phyloP scores from a whole-genome alignment of 2,797 vertebrate genomes.

The Catostomus latipinnis region DNA sequence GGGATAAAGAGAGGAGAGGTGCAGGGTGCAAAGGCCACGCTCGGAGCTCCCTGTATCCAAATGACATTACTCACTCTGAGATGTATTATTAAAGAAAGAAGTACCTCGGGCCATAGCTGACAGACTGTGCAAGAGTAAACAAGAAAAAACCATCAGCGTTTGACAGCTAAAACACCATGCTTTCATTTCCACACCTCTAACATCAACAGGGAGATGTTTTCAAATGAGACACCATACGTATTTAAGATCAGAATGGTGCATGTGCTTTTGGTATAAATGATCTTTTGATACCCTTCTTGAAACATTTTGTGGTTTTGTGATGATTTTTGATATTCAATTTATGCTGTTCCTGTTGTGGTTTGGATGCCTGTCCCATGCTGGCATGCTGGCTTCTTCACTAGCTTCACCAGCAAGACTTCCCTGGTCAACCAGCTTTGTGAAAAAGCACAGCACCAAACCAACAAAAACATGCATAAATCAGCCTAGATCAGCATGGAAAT shows the following conservation, averaged over 20 bases:
- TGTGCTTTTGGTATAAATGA: background rate
- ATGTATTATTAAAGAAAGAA: slow-evolving; percentile 64
- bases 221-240: background rate
- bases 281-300: background rate
- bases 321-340: slow-evolving; percentile 7
- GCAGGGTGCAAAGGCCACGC: slow-evolving; percentile 55
- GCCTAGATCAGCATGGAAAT: too few species aligned
- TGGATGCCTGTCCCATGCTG: too few species aligned
- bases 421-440: too few species aligned
- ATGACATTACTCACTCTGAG: slow-evolving; percentile 57
- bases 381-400: too few species aligned
- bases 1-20: slow-evolving; percentile 58
- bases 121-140: slow-evolving; percentile 57
- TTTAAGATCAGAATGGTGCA: background rate
- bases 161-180: slow-evolving; percentile 52
- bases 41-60: slow-evolving; percentile 59
- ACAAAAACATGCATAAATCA: too few species aligned
- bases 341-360: too few species aligned
- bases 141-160: slow-evolving; percentile 44
- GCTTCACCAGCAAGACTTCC: too few species aligned
- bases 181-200: slow-evolving; percentile 31
- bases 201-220: slow-evolving; percentile 18
- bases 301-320: background rate
- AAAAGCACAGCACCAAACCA: too few species aligned
- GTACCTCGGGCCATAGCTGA: slow-evolving; percentile 53